phyloP scores from a whole-genome alignment of 2,113 vertebrate genomes.

The Nannobrachium achirus region DNA sequence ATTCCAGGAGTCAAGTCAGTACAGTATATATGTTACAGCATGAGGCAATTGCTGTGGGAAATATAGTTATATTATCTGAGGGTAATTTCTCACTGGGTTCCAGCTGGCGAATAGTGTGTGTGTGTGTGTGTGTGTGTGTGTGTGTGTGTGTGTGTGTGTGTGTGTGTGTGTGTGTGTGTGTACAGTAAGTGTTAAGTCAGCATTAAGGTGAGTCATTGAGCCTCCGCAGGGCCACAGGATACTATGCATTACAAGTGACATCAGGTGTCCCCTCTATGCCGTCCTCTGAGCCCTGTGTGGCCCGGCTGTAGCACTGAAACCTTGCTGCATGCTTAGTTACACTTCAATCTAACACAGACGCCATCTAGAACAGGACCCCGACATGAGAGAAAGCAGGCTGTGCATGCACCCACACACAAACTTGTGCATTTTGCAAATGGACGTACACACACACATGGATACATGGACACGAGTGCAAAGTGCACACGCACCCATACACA shows the following conservation, averaged over 20 bases:
- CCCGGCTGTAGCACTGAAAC: slow-evolving; percentile 48
- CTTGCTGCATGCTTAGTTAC: slow-evolving; percentile 61
- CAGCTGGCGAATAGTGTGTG: no score
- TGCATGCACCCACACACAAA: slow-evolving; percentile 7
- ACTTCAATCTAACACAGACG: slow-evolving; percentile 49
- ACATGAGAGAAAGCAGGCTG: slow-evolving; percentile 27
- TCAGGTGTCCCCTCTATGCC: slow-evolving; percentile 49
- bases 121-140: slow-evolving; percentile 13
- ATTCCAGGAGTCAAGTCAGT: no score
- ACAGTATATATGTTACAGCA: no score
- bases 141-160: slow-evolving; percentile 22
- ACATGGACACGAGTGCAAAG: neutral
- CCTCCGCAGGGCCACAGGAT: slow-evolving; percentile 42
- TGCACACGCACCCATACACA: neutral
- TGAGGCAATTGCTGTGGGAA: neutral
- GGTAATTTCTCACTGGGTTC: no score
- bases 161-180: slow-evolving; percentile 4
- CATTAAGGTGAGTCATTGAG: slow-evolving; percentile 18
- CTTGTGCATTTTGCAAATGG: neutral
- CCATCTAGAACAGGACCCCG: slow-evolving; percentile 19
- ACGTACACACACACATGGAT: neutral
- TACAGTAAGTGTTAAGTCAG: slow-evolving; percentile 3
- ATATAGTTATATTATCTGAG: neutral
- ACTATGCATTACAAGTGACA: slow-evolving; percentile 52
- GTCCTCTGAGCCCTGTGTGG: neutral